Evolutionary conservation across 92 coral and sea anemone species (phyloP).

Genomic region (Meandrina meandrites): DNA sequence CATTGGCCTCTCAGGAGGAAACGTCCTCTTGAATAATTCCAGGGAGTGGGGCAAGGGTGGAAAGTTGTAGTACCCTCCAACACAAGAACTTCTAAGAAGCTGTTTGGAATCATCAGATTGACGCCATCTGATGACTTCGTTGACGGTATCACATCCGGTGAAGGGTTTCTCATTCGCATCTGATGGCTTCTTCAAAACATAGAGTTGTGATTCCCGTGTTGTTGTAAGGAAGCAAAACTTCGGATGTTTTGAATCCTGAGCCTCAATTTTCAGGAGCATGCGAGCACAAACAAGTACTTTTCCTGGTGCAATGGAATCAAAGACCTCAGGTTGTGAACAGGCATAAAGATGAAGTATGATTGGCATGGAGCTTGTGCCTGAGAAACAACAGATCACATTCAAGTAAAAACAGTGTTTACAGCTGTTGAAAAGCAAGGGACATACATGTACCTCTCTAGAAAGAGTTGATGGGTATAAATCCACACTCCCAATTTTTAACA

Average conservation of each 20-base stretch:
- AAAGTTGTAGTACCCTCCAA: slow-evolving; percentile 49
- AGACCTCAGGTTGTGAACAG: slow-evolving; percentile 54
- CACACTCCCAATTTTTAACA: too few species aligned
- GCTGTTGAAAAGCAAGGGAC: too few species aligned
- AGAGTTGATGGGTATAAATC: too few species aligned
- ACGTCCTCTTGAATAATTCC: slow-evolving; percentile 32
- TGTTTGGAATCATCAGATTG: slow-evolving; percentile 52
- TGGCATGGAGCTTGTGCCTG: slow-evolving; percentile 52
- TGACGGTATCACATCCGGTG: slow-evolving; percentile 6
- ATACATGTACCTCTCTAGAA: too few species aligned
- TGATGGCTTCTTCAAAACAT: slow-evolving; percentile 34
- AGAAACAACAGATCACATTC: neutral
- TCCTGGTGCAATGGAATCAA: slow-evolving; percentile 53
- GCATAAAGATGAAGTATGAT: slow-evolving; percentile 58
- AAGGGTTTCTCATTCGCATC: slow-evolving; percentile 52
- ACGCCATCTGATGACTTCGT: slow-evolving; percentile 45
- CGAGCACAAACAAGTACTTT: slow-evolving; percentile 56
- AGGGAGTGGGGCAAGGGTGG: slow-evolving; percentile 55
- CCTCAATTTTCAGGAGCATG: slow-evolving; percentile 52
- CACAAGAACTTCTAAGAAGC: slow-evolving; percentile 43
- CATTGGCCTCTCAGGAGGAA: slow-evolving; percentile 32
- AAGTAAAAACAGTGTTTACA: neutral
- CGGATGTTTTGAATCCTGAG: slow-evolving; percentile 25
- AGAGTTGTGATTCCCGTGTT: slow-evolving; percentile 54
- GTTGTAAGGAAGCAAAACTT: slow-evolving; percentile 46